A percentile compares a stretch with the other conserved stretches of the same genome.
Evolutionary conservation across 2,113 vertebrate genomes (phyloP).

Genomic region (Phodopus roborovskii): DNA sequence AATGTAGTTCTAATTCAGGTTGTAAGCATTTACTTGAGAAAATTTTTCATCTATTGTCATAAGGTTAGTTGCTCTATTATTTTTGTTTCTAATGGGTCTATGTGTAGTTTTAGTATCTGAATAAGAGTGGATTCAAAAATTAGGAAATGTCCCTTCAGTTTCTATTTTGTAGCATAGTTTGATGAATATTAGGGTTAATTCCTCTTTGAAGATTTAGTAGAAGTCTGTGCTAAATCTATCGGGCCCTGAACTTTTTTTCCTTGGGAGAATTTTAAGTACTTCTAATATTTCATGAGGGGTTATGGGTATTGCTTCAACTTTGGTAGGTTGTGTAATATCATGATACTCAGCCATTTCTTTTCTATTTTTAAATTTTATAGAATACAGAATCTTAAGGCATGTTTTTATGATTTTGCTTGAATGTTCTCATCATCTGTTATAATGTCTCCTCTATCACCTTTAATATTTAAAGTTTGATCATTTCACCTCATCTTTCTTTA

Average conservation of each 20-base stretch:
- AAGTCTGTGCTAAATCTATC: background rate
- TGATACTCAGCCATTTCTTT: background rate
- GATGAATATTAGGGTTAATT: background rate
- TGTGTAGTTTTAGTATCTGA: background rate
- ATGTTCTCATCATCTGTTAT: background rate
- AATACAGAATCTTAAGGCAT: background rate
- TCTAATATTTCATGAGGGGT: background rate
- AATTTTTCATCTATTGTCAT: background rate
- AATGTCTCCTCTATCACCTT: background rate
- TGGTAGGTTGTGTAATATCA: background rate
- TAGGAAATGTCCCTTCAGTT: background rate
- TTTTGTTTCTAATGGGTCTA: background rate
- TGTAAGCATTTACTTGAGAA: background rate
- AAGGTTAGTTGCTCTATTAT: background rate
- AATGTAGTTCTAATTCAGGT: background rate
- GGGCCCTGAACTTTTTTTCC: background rate
- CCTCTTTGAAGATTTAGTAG: background rate
- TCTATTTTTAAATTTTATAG: background rate
- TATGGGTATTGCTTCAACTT: background rate
- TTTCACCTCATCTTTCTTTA: background rate
- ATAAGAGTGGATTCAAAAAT: background rate
- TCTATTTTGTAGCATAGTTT: background rate
- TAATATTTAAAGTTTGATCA: background rate
- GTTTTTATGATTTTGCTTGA: background rate
- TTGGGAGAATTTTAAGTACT: background rate